phyloP scores from a whole-genome alignment of 1,140 invertebrate species.

The Euwallacea fornicatus region DNA sequence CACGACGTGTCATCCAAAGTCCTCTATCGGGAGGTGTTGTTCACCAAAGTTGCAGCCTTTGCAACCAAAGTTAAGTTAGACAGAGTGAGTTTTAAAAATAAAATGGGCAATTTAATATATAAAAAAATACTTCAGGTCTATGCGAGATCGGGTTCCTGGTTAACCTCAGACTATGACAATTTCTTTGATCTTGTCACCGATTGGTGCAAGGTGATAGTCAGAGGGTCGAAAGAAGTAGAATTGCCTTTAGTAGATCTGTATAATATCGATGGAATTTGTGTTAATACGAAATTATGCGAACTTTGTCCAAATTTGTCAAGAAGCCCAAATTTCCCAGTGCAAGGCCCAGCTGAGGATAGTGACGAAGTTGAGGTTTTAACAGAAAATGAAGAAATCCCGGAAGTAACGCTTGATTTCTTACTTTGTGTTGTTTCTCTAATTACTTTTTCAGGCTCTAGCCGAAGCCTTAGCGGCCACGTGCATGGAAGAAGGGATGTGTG shows the following conservation, averaged over 20 bases:
- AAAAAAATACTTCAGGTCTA: constrained; percentile 15
- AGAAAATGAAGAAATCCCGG: too few species aligned
- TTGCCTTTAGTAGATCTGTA: constrained; percentile 37
- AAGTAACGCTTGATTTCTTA: too few species aligned
- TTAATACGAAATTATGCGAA: constrained; percentile 34
- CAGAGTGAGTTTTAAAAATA: constrained; percentile 9
- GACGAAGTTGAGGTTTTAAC: too few species aligned
- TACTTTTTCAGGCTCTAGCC: not conserved
- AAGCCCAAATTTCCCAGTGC: not conserved
- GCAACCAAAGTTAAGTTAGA: constrained; percentile 40
- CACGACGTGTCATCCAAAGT: constrained; percentile 26
- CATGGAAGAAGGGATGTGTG: not conserved
- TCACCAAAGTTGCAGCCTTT: constrained; percentile 29
- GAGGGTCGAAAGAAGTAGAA: constrained; percentile 32
- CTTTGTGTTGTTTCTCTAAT: not conserved
- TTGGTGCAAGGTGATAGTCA: constrained; percentile 32
- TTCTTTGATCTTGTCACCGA: constrained; percentile 29
- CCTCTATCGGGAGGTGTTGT: constrained; percentile 37
- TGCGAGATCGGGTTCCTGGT: constrained; percentile 29
- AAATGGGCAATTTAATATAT: too few species aligned
- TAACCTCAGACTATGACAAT: constrained; percentile 37
- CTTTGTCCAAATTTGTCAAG: constrained; percentile 37
- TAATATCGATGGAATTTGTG: constrained; percentile 18
- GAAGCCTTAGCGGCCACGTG: not conserved
- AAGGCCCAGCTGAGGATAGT: not conserved